Base-by-base conservation (phyloP, 37 sponge, comb jelly and placozoan genomes). In the Diacarnus erythraeanus region DNA sequence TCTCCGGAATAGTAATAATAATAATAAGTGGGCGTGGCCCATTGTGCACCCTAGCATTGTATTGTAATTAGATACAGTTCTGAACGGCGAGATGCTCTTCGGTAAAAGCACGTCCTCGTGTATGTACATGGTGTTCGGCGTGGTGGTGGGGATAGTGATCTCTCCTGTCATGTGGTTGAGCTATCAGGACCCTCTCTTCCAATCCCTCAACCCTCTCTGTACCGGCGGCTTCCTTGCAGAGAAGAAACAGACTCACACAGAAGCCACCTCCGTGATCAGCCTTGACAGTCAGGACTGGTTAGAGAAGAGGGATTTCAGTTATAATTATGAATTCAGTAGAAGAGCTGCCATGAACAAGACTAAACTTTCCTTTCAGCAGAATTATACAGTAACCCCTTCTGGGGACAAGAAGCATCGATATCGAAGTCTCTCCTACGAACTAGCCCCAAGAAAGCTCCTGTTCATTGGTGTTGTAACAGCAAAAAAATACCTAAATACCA, bases 391-490 rank as follows among this genome's bases (percentile, higher is more conserved):
- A 21, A 21, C 29, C 30, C 39, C 80, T 6, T 67, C 80, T 0
- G 4, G 6, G 0, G 58, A 72, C 37, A 36, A 75, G 8, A 8
- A 40, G 12, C 20, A 30, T 41, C 63, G 80, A 8, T 74, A 61
- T 42, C 51, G 67, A 0, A 1, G 56, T 2, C 34, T 86, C 3
- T 73, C 86, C 23, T 12, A 57, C 26, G 86, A 86, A 39, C 75
- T 86, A 15, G 72, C 86, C 0, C 74, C 77, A 6, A 74, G 91
- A 27, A 84, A 81, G 56, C 42, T 84, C n/a, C 54, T 92, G 1
- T 81, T 79, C 34, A 79, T 88, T 0, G 93, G 93, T 37, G 93
- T 92, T 9, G 85, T 92, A 9, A 88, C 93, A 0, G 90, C 90
- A 0, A 67, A 81, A 43, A 80, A 85, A 39, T 88, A 85, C 78